These are phyloP conservation scores for Etheostoma spectabile DNA, from an alignment of 2,113 vertebrate species.

Conservation along the genomic window DNA sequence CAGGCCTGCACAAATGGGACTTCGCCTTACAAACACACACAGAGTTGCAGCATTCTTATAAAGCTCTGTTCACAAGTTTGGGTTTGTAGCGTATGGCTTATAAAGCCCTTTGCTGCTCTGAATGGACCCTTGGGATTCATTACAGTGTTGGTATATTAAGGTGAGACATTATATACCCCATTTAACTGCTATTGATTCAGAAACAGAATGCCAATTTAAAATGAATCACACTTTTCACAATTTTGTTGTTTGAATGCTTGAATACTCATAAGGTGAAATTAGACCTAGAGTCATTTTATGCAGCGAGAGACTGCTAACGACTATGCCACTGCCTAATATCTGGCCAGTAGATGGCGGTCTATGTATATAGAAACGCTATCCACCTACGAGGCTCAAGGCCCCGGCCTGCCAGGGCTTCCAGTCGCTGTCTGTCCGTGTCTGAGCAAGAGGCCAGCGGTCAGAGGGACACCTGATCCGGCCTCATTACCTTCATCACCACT, in stretches of 20 bases:
- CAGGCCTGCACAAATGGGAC: constrained; percentile 55
- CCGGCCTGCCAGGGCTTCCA: constrained; percentile 31
- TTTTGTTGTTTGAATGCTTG: no score
- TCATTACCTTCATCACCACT: constrained; percentile 69
- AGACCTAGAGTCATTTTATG: background rate
- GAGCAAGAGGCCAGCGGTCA: constrained; percentile 59
- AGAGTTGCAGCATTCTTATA: constrained; percentile 53
- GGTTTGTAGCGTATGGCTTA: constrained; percentile 25
- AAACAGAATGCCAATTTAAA: background rate
- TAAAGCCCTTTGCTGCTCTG: constrained; percentile 33
- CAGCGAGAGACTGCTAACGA: background rate
- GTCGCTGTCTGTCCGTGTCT: constrained; percentile 11
- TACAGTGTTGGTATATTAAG: background rate
- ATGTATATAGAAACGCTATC: constrained; percentile 56
- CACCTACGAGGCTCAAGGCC: background rate
- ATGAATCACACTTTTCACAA: background rate
- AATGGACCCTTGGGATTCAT: constrained; percentile 22
- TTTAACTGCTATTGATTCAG: background rate
- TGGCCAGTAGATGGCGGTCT: constrained; percentile 83
- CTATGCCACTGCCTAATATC: background rate
- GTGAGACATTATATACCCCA: constrained; percentile 26
- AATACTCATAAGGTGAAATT: background rate
- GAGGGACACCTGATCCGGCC: constrained; percentile 72
- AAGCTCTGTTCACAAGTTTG: background rate
- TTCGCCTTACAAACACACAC: constrained; percentile 40